phyloP scores from a whole-genome alignment of 2,113 vertebrate species.

The Pheucticus melanocephalus region DNA sequence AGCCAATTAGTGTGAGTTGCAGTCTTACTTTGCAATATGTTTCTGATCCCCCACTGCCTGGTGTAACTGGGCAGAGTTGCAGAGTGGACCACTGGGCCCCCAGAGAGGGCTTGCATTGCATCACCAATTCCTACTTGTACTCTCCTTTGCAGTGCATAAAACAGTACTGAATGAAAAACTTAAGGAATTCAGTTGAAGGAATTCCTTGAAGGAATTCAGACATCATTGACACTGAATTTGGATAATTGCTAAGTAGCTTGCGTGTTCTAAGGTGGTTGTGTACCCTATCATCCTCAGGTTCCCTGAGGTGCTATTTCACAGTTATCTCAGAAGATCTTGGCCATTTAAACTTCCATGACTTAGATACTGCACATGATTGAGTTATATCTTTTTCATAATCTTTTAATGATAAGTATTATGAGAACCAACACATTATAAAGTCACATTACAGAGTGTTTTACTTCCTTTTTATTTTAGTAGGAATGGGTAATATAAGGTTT shows the following conservation, averaged over 20 bases:
- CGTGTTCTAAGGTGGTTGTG: neutral
- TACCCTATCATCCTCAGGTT: neutral
- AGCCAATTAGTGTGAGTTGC: accelerated
- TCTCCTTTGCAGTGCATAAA: neutral
- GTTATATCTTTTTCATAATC: neutral
- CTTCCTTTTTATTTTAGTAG: neutral
- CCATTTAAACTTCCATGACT: neutral
- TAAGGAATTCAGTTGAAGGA: too few relatives aligned
- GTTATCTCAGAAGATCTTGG: neutral
- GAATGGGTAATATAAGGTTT: neutral
- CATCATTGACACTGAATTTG: neutral
- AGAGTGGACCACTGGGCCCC: too few relatives aligned
- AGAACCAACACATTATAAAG: neutral
- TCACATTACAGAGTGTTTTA: neutral
- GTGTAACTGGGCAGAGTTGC: too few relatives aligned
- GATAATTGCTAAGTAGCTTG: neutral
- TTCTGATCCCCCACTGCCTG: neutral
- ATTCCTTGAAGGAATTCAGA: neutral
- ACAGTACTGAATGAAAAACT: neutral
- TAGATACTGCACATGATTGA: neutral
- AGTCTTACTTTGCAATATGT: neutral
- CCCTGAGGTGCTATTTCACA: neutral
- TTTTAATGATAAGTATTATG: neutral
- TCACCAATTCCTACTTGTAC: neutral
- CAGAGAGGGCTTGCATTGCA: neutral